These are phyloP conservation scores for Lampris megalopsis DNA, from an alignment of 2,113 vertebrate species.

Conservation along the genomic window DNA sequence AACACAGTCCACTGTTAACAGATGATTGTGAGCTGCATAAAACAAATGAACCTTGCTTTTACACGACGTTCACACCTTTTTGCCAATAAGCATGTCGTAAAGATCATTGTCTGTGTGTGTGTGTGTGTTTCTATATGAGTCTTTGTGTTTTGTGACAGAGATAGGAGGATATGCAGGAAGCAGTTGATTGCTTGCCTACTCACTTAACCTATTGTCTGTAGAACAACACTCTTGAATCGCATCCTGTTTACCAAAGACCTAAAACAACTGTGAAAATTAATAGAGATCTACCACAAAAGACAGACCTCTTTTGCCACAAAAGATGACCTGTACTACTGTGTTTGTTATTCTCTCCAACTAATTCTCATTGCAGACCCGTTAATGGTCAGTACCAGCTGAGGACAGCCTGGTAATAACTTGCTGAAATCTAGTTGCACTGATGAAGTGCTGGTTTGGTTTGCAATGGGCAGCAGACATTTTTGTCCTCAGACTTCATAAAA, in stretches of 20 bases:
- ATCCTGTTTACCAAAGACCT: conserved; percentile 42
- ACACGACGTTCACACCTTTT: conserved; percentile 26
- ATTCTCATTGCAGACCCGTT: conserved; percentile 31
- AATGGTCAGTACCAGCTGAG: conserved; percentile 29
- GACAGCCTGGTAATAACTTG: conserved; percentile 45
- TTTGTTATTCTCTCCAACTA: conserved; percentile 60
- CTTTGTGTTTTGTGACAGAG: conserved; percentile 19
- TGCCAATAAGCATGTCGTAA: conserved; percentile 20
- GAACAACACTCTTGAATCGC: conserved; percentile 19
- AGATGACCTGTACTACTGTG: conserved; percentile 13
- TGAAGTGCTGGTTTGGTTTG: not conserved
- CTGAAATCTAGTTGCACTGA: conserved; percentile 44
- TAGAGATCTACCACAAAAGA: conserved; percentile 18
- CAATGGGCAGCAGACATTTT: conserved; percentile 53
- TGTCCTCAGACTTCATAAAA: conserved; percentile 48
- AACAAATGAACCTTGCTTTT: conserved; percentile 17
- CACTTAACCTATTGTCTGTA: conserved; percentile 33
- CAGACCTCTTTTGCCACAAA: not conserved
- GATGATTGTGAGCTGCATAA: conserved; percentile 17
- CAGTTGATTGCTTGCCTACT: conserved; percentile 12
- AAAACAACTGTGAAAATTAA: conserved; percentile 40
- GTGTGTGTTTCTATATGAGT: not conserved
- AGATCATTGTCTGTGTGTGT: not conserved
- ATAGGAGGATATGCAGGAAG: not conserved
- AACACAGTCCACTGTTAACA: conserved; percentile 1